A percentile compares a stretch with the other conserved stretches of the same genome.
phyloP scores from a whole-genome alignment of 2,113 vertebrate genomes.

The Ammospiza caudacuta region DNA sequence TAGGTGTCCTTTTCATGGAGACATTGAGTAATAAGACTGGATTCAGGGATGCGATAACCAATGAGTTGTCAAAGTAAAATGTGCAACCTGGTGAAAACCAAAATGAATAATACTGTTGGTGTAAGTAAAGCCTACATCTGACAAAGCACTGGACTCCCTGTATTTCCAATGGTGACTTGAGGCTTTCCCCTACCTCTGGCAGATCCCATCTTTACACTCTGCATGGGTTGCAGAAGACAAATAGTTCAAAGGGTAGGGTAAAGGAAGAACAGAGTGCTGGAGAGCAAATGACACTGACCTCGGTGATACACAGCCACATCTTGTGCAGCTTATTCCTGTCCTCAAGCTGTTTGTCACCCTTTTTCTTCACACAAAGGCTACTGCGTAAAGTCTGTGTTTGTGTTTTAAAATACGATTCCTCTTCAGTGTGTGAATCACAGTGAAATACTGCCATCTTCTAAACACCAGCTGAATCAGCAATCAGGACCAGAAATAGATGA shows the following conservation, averaged over 20 bases:
- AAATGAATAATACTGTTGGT: rapidly evolving
- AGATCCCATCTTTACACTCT: background rate
- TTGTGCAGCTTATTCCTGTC: background rate
- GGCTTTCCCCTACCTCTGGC: background rate
- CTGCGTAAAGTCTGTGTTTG: rapidly evolving
- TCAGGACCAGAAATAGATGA: background rate
- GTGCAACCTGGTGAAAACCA: background rate
- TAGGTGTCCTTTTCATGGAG: background rate
- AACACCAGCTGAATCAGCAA: background rate
- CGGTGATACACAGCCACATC: background rate
- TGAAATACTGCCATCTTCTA: background rate
- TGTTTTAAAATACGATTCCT: background rate
- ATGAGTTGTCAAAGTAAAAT: background rate
- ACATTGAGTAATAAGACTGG: background rate
- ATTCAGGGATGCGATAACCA: background rate
- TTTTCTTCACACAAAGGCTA: background rate
- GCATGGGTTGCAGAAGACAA: background rate
- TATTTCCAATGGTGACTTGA: background rate
- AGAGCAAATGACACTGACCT: background rate
- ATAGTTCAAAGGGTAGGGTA: background rate
- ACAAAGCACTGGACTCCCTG: background rate
- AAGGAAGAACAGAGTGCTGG: background rate
- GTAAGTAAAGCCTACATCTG: background rate
- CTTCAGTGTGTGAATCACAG: background rate
- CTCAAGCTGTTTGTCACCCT: background rate